Evolutionary conservation across 2,113 vertebrate genomes (phyloP).

Genomic region (Halcyon senegalensis): DNA sequence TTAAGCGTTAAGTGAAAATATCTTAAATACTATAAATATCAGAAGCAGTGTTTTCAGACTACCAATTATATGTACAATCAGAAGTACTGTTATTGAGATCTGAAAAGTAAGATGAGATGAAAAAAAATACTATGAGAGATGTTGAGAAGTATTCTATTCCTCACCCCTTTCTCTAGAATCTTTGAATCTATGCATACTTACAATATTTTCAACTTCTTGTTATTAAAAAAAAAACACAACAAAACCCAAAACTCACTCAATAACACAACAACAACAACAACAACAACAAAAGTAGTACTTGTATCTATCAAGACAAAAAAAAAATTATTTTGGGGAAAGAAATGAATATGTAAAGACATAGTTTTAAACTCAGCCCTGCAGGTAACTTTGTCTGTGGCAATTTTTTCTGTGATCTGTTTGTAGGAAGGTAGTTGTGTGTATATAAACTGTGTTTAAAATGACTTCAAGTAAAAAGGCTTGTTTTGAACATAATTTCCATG

Average conservation of each 20-base stretch:
- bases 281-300: neutral
- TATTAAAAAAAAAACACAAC: neutral
- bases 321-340: neutral
- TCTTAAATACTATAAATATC: neutral
- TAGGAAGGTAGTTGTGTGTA: neutral
- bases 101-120: neutral
- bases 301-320: neutral
- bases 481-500: neutral
- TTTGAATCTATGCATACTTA: neutral
- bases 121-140: neutral
- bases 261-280: neutral
- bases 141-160: neutral
- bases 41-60: neutral
- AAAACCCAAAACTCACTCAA: neutral
- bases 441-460: accelerated
- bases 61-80: neutral
- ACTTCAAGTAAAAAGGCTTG: neutral
- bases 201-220: neutral
- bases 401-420: neutral
- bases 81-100: neutral
- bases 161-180: neutral
- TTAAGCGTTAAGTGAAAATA: neutral
- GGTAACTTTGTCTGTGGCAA: neutral
- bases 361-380: neutral
- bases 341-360: neutral